Evolutionary conservation across 1,140 invertebrate species (phyloP), one percentile per base, ranked within the genome.

Genomic region (Vanessa tameamea): DNA sequence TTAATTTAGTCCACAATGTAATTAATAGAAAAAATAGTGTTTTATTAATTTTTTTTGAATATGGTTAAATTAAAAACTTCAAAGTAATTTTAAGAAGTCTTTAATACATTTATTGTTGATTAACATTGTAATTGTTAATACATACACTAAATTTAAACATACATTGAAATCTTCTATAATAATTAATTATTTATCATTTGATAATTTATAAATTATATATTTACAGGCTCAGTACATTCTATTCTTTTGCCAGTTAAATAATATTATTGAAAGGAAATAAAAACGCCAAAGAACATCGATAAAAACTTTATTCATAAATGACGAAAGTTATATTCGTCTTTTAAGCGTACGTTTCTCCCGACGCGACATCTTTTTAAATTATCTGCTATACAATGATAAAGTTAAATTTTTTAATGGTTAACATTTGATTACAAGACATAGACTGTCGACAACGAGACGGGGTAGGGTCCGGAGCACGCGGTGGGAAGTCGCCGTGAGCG

Each of bases 281-380:
- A 82, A 78, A 80, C 53, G 69, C 59, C 72, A 76, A 69, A 76
- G 78, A 92, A 92, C 90, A 92, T 92, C 90, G 89, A 92, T 92
- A 92, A 92, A 92, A 90, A 90, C 85, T 92, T 91, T 90, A 90
- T 91, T 90, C 87, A 89, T 90, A 82, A 86, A 85, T 87, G 86
- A 82, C 84, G 86, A 86, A 78, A 77, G 81, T 80, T 86, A 82
- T 78, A 85, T 82, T 83, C 74, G 69, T 84, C 86, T 88, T 88
- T 88, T 91, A 91, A 91, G 91, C 91, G 89, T 92, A 92, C 87
- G 82, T 87, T 87, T 90, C 86, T 91, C 88, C 88, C 84, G 78
- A 91, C 84, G 80, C 83, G 79, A 91, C 84, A 79, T 84, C 83
- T 85, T 69, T 77, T 78, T 77, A 77, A 84, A 84, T 81, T 80